These are phyloP conservation scores for Aphaenogaster ashmeadi DNA, from an alignment of 1,140 invertebrate species.

Conservation along the genomic window DNA sequence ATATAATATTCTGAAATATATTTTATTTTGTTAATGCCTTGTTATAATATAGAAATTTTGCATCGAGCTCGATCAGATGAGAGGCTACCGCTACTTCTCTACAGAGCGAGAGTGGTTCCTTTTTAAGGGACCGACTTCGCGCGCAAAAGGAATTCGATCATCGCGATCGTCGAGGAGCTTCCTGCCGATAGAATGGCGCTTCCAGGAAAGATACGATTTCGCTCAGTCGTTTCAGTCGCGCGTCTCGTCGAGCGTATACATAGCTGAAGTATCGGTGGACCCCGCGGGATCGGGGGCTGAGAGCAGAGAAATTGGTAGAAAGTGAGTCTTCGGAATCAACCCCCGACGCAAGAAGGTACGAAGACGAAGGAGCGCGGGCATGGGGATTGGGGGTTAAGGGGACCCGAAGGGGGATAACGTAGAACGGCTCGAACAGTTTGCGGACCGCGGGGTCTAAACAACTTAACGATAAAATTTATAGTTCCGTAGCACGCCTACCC, in stretches of 20 bases:
- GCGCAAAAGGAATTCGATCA: constrained; percentile 68
- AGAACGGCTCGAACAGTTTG: constrained; percentile 67
- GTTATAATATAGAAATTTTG: not conserved
- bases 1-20: not conserved
- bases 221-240: constrained; percentile 64
- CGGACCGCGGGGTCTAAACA: constrained; percentile 84
- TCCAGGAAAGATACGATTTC: constrained; percentile 72
- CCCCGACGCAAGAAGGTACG: constrained; percentile 62
- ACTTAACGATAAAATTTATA: constrained; percentile 88
- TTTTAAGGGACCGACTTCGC: constrained; percentile 36
- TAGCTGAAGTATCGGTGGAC: constrained; percentile 45
- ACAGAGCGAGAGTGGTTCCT: not conserved
- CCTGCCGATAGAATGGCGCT: constrained; percentile 71
- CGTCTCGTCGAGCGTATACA: constrained; percentile 28
- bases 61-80: constrained; percentile 10
- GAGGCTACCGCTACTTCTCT: constrained; percentile 7
- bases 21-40: not conserved
- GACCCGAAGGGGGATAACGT: constrained; percentile 22
- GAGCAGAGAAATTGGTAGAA: constrained; percentile 71
- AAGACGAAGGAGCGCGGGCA: constrained; percentile 26
- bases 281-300: constrained; percentile 38
- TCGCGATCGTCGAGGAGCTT: constrained; percentile 57
- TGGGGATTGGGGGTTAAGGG: not conserved
- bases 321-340: constrained; percentile 82
- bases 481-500: constrained; percentile 85